phyloP scores from a whole-genome alignment of 1,140 invertebrate species.

The Listronotus bonariensis region DNA sequence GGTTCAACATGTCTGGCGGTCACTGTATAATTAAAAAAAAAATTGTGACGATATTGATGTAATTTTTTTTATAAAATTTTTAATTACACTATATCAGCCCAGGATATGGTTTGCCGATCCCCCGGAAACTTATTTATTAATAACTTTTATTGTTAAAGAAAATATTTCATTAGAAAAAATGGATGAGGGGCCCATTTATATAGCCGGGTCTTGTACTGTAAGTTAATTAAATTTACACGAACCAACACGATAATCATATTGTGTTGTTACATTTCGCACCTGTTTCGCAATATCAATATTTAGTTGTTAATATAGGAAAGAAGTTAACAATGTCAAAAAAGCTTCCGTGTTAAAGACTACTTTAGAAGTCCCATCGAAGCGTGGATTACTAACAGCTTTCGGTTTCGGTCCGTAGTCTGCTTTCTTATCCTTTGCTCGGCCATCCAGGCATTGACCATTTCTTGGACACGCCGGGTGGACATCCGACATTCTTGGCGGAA shows the following conservation, averaged over 20 bases:
- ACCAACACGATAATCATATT: not conserved
- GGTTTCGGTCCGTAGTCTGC: slow-evolving; percentile 40
- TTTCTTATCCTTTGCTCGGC: slow-evolving; percentile 38
- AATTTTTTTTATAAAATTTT: too few relatives aligned
- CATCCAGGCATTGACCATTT: slow-evolving; percentile 40
- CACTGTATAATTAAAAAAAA: too few relatives aligned
- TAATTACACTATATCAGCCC: too few relatives aligned
- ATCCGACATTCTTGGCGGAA: slow-evolving; percentile 40
- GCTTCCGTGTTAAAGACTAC: slow-evolving; percentile 35
- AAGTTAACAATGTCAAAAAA: slow-evolving; percentile 26
- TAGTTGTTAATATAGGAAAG: slow-evolving; percentile 8
- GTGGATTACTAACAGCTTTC: slow-evolving; percentile 40
- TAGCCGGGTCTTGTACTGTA: too few relatives aligned
- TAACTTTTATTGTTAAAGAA: too few relatives aligned
- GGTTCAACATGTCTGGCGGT: too few relatives aligned
- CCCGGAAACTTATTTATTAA: too few relatives aligned
- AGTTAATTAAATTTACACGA: not conserved
- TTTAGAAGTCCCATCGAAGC: slow-evolving; percentile 42
- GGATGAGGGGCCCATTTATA: too few relatives aligned
- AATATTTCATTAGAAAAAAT: too few relatives aligned
- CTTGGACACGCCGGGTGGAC: slow-evolving; percentile 41
- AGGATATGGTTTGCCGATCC: too few relatives aligned
- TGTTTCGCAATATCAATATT: not conserved
- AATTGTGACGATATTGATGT: too few relatives aligned
- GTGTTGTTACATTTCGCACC: not conserved